Conservation (phyloP, 1,140 invertebrate species). For the Pachypeltis micranthus region DNA sequence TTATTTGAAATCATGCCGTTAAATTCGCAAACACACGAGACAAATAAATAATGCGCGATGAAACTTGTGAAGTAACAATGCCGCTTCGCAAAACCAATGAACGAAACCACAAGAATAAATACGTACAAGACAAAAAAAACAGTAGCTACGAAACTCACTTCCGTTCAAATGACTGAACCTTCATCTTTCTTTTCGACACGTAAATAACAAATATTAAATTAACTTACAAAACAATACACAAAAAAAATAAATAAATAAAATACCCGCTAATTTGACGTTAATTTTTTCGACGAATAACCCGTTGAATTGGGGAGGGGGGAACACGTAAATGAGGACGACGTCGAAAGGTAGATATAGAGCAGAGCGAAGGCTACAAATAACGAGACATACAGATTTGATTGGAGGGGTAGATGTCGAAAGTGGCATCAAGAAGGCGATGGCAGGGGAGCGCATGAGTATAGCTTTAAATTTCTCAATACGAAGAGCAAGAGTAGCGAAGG, state of each 20-base stretch:
- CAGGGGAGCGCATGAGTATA: neutral
- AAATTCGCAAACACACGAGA: neutral
- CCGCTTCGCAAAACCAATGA: neutral
- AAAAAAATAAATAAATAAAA: neutral
- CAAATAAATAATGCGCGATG: neutral
- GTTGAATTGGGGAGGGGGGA: too few relatives aligned
- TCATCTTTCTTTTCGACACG: neutral
- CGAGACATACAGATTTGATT: neutral
- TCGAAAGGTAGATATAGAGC: too few relatives aligned
- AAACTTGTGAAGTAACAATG: slow-evolving; percentile 8
- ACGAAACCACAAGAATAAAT: neutral
- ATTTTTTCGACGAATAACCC: too few relatives aligned
- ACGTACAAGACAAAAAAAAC: neutral
- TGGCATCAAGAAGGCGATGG: neutral
- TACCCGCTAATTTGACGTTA: too few relatives aligned
- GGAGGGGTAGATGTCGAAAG: neutral
- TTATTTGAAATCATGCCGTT: neutral
- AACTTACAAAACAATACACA: neutral
- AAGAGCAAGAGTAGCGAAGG: neutral
- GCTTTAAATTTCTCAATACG: neutral
- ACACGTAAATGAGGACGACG: too few relatives aligned
- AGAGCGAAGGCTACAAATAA: neutral
- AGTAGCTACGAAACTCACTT: neutral
- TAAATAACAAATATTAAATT: neutral
- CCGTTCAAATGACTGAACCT: neutral